Base-by-base conservation (phyloP, 2,797 vertebrate genomes). In the Sebastiscus tertius region DNA sequence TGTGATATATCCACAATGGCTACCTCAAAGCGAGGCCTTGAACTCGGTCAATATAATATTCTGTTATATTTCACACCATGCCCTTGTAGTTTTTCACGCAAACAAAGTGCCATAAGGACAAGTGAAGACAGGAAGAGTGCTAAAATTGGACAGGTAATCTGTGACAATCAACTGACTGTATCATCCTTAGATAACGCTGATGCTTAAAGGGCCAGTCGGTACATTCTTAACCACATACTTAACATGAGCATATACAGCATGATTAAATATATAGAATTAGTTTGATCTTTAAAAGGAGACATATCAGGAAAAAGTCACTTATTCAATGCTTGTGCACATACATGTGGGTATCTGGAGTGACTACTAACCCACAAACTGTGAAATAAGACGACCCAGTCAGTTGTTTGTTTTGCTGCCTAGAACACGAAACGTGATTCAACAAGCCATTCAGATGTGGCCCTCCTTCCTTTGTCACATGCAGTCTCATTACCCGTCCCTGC, bases 41-140 rank as follows among this genome's bases (percentile, higher is more conserved):
- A 81, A 83, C 76, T 81, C 69, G 55, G 52, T 85, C 85, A 55
- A 60, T 68, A 81, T 14, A 2, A 58, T 67, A 75, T 78, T 76
- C 71, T 76, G 27, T 81, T 71, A 64, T 49, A 74, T 79, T 83
- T 84, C 75, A 75, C 52, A 80, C 29, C 27, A 39, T 9, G 14
- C 20, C 70, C 54, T 59, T 58, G 29, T 76, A 61, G 68, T 56
- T 74, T 69, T 75, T 84, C 62, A 78, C 42, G 62, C 66, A 81
- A 72, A 63, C 65, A 64, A 52, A 72, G 65, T 65, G 52, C 29
- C 27, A 69, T 2, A 16, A 31, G 42, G 58, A 72, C 26, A 68
- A 78, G 72, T 69, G n/a, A 26, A 66, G 75, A 75, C 77, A 62
- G 46, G 62, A 65, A 52, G 26, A 49, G 59, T 14, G 52, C n/a